These are phyloP conservation scores for Dolomedes plantarius DNA, from an alignment of 2,888 invertebrate species.

Conservation along the genomic window DNA sequence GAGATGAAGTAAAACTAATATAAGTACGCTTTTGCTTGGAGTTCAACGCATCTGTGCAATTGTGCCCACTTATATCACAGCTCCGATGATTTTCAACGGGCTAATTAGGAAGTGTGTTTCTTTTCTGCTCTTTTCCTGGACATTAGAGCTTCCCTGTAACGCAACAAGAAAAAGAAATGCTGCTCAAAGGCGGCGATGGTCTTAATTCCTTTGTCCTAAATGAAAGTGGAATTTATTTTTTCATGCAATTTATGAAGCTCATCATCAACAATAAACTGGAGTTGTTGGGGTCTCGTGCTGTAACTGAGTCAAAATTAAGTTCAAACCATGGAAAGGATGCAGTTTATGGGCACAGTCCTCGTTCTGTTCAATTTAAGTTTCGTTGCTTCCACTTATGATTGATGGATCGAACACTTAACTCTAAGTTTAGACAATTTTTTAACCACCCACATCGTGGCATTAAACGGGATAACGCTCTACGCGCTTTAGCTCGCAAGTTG, in stretches of 20 bases:
- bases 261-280: background rate
- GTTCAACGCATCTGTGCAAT: no score
- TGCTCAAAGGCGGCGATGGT: background rate
- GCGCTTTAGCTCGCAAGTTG: no score
- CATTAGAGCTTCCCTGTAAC: no score
- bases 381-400: background rate
- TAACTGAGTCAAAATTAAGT: background rate
- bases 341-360: background rate
- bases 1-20: no score
- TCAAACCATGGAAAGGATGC: background rate
- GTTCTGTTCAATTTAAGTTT: background rate
- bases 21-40: no score
- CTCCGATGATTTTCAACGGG: no score
- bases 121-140: background rate
- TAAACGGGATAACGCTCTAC: no score
- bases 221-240: background rate
- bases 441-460: slow-evolving; percentile 1
- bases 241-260: background rate
- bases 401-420: slow-evolving; percentile 3
- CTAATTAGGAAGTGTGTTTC: background rate
- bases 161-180: background rate
- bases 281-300: no score
- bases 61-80: no score
- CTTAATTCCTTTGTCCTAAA: background rate
- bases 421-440: background rate